These are phyloP conservation scores for Anguilla japonica DNA, from an alignment of 2,113 vertebrate genomes.

Conservation along the genomic window DNA sequence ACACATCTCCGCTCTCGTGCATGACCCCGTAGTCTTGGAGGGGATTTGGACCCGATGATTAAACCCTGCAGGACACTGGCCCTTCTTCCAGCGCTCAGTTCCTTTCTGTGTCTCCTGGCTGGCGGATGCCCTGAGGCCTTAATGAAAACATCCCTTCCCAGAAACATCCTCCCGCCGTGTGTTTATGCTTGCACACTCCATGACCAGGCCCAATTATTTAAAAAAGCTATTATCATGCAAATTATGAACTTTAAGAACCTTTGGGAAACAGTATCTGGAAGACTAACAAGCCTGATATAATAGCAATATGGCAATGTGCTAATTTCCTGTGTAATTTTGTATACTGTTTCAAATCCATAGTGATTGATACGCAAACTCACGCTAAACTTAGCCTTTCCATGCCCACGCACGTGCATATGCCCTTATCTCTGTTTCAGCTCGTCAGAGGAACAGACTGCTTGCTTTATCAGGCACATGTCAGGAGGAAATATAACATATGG, in stretches of 20 bases:
- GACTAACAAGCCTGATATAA: no score
- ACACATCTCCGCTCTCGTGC: background rate
- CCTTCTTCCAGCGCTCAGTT: background rate
- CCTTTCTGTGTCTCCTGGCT: background rate
- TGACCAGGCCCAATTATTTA: background rate
- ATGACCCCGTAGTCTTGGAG: background rate
- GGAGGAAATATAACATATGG: background rate
- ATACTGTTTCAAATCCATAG: background rate
- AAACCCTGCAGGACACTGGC: slow-evolving; percentile 8
- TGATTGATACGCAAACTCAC: background rate
- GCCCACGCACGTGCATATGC: background rate
- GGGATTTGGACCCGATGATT: background rate
- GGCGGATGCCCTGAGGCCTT: background rate
- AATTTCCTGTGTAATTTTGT: no score
- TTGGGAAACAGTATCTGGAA: background rate
- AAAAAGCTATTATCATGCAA: background rate
- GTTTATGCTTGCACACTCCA: background rate
- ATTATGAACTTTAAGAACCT: background rate
- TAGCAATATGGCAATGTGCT: background rate
- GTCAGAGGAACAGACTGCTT: background rate
- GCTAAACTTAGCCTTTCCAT: background rate
- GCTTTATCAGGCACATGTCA: background rate
- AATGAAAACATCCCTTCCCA: background rate
- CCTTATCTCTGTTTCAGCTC: background rate
- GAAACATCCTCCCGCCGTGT: background rate